Conservation (phyloP, 35 echinoderm and acorn worm genomes). For the Apostichopus parvimensis region DNA sequence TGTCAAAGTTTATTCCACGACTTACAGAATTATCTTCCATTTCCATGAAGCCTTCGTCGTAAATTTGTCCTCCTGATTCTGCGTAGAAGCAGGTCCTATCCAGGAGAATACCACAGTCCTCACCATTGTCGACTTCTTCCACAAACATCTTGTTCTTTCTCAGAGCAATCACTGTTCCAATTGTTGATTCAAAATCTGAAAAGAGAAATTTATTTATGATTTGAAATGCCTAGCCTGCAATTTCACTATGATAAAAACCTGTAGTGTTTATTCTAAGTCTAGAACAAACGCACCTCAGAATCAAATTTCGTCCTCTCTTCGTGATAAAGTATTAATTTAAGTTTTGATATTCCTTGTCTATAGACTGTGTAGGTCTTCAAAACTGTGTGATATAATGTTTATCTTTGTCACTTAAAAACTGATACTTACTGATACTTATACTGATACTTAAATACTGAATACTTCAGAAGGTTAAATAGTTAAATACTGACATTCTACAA, state of each 20-base stretch:
- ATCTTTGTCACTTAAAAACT: too few species aligned
- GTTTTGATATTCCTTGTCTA: too few species aligned
- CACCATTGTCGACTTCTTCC: constrained; percentile 83
- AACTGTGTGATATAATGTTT: too few species aligned
- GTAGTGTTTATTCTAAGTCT: too few species aligned
- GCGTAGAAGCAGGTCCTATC: constrained; percentile 93
- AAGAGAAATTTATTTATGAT: neutral
- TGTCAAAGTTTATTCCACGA: neutral
- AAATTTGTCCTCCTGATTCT: constrained; percentile 89
- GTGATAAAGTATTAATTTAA: too few species aligned
- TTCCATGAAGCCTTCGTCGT: constrained; percentile 97
- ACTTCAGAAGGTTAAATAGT: too few species aligned
- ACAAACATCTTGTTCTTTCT: constrained; percentile 95
- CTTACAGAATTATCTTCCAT: constrained; percentile 88
- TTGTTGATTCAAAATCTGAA: constrained; percentile 72
- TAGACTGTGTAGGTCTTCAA: too few species aligned
- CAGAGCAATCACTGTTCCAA: constrained; percentile 88
- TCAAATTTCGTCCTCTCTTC: neutral
- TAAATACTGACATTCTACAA: too few species aligned
- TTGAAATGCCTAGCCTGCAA: neutral
- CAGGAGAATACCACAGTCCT: constrained; percentile 89
- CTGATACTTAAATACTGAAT: too few species aligned
- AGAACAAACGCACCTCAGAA: neutral
- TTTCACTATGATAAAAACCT: too few species aligned
- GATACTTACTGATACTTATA: too few species aligned